Evolutionary conservation across 1,140 invertebrate genomes (phyloP).

Genomic region (Charaxes varanes): DNA sequence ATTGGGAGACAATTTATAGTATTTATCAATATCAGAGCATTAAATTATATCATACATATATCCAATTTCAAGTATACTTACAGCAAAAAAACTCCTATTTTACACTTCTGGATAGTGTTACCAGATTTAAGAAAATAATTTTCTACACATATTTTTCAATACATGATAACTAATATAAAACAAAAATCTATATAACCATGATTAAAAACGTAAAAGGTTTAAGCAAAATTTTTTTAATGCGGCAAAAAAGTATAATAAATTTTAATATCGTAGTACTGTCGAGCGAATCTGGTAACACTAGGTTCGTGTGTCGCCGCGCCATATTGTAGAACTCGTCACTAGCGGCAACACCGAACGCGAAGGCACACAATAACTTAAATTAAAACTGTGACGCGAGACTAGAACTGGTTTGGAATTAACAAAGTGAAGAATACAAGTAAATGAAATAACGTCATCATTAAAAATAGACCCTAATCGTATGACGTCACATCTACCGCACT

Average conservation of each 20-base stretch:
- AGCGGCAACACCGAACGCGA: conserved; percentile 9
- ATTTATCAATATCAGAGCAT: neutral
- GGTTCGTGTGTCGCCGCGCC: neutral
- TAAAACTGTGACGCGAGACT: conserved; percentile 69
- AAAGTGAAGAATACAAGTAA: conserved; percentile 15
- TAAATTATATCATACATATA: conserved; percentile 2
- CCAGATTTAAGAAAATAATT: neutral
- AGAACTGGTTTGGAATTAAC: conserved; percentile 54
- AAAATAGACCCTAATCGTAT: conserved; percentile 2
- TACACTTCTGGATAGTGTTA: conserved; percentile 6
- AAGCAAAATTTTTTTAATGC: too few relatives aligned
- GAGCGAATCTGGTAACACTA: too few relatives aligned
- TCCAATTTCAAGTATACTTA: conserved; percentile 4
- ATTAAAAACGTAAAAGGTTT: too few relatives aligned
- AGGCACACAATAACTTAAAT: conserved; percentile 50
- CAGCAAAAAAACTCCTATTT: conserved; percentile 8
- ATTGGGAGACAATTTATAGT: too few relatives aligned
- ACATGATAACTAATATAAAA: too few relatives aligned
- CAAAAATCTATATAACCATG: too few relatives aligned
- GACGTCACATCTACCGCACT: too few relatives aligned
- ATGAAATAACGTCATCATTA: conserved; percentile 2
- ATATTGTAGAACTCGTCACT: neutral
- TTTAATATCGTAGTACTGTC: neutral
- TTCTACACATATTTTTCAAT: too few relatives aligned
- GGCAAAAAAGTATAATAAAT: neutral